phyloP scores from a whole-genome alignment of 2,888 invertebrate species.

The Dasysyrphus tricinctus region DNA sequence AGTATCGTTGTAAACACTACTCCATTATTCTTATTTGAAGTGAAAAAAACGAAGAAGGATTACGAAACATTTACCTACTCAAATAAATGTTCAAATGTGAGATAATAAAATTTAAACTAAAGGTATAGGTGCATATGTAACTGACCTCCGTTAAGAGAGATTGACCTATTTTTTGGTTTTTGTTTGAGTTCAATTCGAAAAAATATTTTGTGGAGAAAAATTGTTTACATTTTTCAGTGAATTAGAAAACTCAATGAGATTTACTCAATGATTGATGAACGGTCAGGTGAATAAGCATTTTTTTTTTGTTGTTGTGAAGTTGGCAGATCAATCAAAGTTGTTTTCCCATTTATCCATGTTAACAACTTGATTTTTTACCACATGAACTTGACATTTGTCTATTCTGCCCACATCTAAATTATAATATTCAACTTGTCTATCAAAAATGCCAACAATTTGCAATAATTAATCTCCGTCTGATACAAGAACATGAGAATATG shows the following conservation, averaged over 20 bases:
- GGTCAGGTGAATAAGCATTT: constrained; percentile 2
- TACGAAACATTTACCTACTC: constrained; percentile 40
- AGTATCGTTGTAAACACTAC: constrained; percentile 33
- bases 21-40: constrained; percentile 18
- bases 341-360: background rate
- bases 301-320: constrained; percentile 4
- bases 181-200: background rate
- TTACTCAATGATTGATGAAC: constrained; percentile 6
- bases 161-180: constrained; percentile 47
- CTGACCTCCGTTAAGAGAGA: constrained; percentile 56
- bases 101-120: constrained; percentile 19
- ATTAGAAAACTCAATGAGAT: constrained; percentile 6
- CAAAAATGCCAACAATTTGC: constrained; percentile 29
- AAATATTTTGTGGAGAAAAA: background rate
- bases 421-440: constrained; percentile 1
- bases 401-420: constrained; percentile 21
- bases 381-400: constrained; percentile 53
- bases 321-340: constrained; percentile 5
- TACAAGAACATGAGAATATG: constrained; percentile 44
- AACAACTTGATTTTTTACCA: background rate
- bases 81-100: constrained; percentile 24
- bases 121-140: background rate
- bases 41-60: constrained; percentile 10
- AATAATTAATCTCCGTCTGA: constrained; percentile 54
- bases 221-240: constrained; percentile 33